phyloP scores from a whole-genome alignment of 2,113 vertebrate genomes.

The Sinocyclocheilus maitianheensis region DNA sequence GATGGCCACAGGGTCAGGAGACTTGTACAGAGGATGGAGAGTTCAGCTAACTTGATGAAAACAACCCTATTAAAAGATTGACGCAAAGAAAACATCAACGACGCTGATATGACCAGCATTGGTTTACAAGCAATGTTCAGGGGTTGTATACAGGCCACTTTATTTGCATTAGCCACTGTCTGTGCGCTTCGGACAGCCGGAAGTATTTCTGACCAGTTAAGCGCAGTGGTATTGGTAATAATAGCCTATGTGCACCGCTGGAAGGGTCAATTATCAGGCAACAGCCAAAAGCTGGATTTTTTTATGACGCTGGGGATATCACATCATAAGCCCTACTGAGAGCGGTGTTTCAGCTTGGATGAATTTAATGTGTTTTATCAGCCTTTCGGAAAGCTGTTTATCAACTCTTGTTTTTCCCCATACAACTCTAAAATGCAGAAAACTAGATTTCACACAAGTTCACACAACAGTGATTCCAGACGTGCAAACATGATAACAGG shows the following conservation, averaged over 20 bases:
- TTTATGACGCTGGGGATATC: constrained; percentile 13
- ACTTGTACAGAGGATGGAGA: not conserved
- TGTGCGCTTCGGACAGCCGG: not conserved
- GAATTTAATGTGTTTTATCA: constrained; percentile 46
- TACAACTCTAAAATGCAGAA: constrained; percentile 55
- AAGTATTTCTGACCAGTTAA: constrained; percentile 13
- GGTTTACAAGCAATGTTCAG: constrained; percentile 1
- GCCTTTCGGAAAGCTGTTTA: constrained; percentile 38
- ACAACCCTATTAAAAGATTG: constrained; percentile 12
- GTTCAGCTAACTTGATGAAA: not conserved
- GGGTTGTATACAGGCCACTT: not conserved
- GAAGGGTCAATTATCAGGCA: constrained; percentile 16
- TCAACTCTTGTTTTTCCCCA: constrained; percentile 41
- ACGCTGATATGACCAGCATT: constrained; percentile 28
- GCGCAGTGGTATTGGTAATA: constrained; percentile 13
- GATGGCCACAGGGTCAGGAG: constrained; percentile 15
- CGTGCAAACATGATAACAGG: constrained; percentile 19
- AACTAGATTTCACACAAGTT: constrained; percentile 55
- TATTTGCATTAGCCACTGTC: not conserved
- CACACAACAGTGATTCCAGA: constrained; percentile 43
- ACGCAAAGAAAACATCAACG: not conserved
- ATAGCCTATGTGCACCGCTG: not conserved
- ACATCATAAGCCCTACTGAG: constrained; percentile 18
- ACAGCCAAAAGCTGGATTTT: constrained; percentile 15
- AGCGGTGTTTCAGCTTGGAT: constrained; percentile 33